Percentiles rank a stretch among this genome's conserved stretches.
Evolutionary conservation across 2,888 invertebrate species (phyloP).

Genomic region (Chrysolina americana): DNA sequence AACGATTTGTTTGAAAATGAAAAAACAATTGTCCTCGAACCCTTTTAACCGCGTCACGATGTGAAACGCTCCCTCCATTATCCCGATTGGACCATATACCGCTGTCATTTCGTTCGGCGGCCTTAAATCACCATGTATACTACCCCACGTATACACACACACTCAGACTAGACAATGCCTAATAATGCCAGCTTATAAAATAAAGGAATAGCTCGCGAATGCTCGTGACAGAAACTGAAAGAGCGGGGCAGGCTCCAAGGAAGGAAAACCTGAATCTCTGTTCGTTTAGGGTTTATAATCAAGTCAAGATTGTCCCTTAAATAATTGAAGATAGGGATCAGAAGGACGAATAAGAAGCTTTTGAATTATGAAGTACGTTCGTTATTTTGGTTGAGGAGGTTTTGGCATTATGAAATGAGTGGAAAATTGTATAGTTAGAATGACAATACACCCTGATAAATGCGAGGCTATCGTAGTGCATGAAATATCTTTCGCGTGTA

Average conservation of each 20-base stretch:
- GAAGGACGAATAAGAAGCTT: slow-evolving; percentile 35
- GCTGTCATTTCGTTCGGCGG: slow-evolving; percentile 1
- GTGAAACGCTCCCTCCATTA: too few species aligned
- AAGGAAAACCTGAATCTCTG: slow-evolving; percentile 15
- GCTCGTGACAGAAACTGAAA: slow-evolving; percentile 17
- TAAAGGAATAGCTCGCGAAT: slow-evolving; percentile 16
- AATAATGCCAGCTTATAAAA: slow-evolving; percentile 20
- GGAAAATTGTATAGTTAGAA: slow-evolving; percentile 36
- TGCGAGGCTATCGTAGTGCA: background rate
- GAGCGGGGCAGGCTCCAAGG: background rate
- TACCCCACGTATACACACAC: background rate
- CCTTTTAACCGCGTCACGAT: too few species aligned
- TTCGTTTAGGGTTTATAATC: slow-evolving; percentile 20
- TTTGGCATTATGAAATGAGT: slow-evolving; percentile 33
- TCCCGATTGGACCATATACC: background rate
- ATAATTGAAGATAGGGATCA: slow-evolving; percentile 24
- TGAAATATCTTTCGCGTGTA: background rate
- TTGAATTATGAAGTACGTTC: slow-evolving; percentile 40
- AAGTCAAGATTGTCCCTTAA: slow-evolving; percentile 21
- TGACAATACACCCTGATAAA: background rate
- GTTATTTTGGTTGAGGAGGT: slow-evolving; percentile 39
- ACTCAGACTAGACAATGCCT: slow-evolving; percentile 19
- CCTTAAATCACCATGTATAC: slow-evolving; percentile 12
- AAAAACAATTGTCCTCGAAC: too few species aligned
- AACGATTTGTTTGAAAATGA: too few species aligned